phyloP scores from a whole-genome alignment of 2,888 invertebrate genomes.

The Resseliella maxima region DNA sequence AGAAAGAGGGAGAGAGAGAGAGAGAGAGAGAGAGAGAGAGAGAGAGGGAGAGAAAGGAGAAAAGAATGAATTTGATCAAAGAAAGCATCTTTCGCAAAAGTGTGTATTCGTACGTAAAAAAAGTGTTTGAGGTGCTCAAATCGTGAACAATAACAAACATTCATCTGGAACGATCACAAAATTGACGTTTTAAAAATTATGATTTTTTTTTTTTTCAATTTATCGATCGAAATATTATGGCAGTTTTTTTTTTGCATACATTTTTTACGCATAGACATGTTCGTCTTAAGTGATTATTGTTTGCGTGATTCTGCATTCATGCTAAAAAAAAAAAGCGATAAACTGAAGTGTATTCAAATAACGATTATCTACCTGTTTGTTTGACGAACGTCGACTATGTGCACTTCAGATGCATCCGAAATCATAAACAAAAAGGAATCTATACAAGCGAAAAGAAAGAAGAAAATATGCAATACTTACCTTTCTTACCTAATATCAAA shows the following conservation, averaged over 20 bases:
- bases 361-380: conserved; percentile 2
- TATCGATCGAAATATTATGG: not conserved
- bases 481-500: not conserved
- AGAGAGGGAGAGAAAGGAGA: too few species aligned
- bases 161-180: not conserved
- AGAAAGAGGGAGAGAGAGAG: too few species aligned
- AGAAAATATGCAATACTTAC: conserved; percentile 1
- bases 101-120: not conserved
- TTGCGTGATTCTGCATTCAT: conserved; percentile 31
- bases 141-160: conserved; percentile 31
- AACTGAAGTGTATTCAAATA: conserved; percentile 7
- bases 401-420: not conserved
- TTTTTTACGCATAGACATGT: not conserved
- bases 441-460: not conserved
- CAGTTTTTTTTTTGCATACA: not conserved
- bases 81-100: not conserved
- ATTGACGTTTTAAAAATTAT: conserved; percentile 12
- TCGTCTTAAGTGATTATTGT: conserved; percentile 8
- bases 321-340: not conserved
- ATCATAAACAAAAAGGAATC: not conserved
- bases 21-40: too few species aligned
- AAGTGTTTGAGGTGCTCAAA: not conserved
- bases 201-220: not conserved
- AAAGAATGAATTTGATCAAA: too few species aligned
- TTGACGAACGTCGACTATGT: not conserved